These are phyloP conservation scores for Mormyrus proboscirostris DNA, from an alignment of 2,797 vertebrate genomes.

Conservation along the genomic window DNA sequence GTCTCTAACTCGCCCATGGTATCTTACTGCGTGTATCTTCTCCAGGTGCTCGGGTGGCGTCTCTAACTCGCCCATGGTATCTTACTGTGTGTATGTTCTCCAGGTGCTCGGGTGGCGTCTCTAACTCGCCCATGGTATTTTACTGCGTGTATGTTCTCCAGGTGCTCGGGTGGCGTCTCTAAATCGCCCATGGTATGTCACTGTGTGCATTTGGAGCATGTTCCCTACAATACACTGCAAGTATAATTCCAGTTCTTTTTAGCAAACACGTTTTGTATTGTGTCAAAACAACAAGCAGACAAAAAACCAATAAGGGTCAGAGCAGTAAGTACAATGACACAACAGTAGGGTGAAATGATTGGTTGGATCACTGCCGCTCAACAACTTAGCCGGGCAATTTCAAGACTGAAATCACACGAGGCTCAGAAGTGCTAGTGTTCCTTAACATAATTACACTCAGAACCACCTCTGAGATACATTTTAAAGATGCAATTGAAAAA, in stretches of 20 bases:
- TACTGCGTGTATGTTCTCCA: neutral
- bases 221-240: neutral
- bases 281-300: neutral
- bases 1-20: neutral
- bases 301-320: neutral
- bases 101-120: neutral
- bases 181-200: neutral
- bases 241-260: neutral
- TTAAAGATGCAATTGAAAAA: constrained; percentile 21
- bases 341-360: neutral
- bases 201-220: neutral
- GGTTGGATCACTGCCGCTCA: neutral
- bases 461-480: constrained; percentile 24
- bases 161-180: neutral
- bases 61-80: neutral
- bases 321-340: neutral
- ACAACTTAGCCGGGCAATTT: constrained; percentile 14
- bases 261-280: neutral
- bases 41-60: neutral
- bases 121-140: neutral
- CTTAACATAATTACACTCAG: constrained; percentile 24
- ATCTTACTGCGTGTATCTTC: neutral
- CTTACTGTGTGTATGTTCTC: neutral
- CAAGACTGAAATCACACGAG: constrained; percentile 23
- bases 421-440: constrained; percentile 18